Evolutionary conservation across 2,797 vertebrate species (phyloP), one percentile per base, ranked within the genome.

Genomic region (Sebastes paucispinis): DNA sequence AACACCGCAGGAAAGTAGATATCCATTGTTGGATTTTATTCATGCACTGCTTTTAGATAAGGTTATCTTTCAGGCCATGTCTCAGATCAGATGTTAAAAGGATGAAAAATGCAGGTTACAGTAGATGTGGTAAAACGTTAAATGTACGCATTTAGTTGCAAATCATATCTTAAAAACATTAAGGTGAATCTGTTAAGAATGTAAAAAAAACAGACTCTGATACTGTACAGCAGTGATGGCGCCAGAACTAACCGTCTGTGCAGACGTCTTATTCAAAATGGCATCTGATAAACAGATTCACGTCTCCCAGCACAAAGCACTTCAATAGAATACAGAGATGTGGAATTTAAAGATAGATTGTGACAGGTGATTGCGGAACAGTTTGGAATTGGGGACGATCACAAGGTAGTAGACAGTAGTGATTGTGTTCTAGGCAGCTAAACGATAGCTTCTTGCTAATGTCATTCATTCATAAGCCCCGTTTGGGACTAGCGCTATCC

Each of bases 21-120:
- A 55, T 82, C 43, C 63, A 77, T 57, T 69, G 55, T 77, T 85
- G 64, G 59, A 79, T 77, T 83, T 72, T 50, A 73, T 80, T 73
- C 47, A 36, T 73, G 70, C 74, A 47, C 24, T 58, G 8, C 24
- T 63, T 83, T 25, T 39, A 6, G 47, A 79, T 52, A 57, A 0
- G 11, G 25, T 75, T 79, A 63, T 74, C 22, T 67, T 69, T 75
- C 3, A 59, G 64, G 25, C 22, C 31, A 24, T 27, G 80, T 57
- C 34, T 79, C 39, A 67, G 55, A 65, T 87, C 65, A 59, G 50
- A 63, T 66, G 54, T 73, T 68, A 54, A 14, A 36, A 36, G 25
- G 22, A 74, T 24, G 16, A 72, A 81, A 83, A 24, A 43, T 31
- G 10, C 24, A 76, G 55, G 29, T 76, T 59, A 32, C 8, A 36